phyloP scores from a whole-genome alignment of 2,113 vertebrate species.

The Electrona antarctica region DNA sequence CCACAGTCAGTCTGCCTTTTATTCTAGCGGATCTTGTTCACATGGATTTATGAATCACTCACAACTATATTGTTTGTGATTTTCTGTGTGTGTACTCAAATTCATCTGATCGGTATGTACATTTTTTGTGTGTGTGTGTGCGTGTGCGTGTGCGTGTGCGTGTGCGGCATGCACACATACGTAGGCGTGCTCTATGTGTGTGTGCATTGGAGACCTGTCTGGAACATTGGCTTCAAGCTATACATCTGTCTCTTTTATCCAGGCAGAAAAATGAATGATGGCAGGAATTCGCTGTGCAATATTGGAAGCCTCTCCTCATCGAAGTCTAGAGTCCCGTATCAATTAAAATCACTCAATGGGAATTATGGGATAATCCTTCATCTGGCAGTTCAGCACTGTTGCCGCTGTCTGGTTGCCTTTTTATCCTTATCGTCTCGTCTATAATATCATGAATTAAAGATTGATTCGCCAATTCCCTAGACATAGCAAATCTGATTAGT shows the following conservation, averaged over 20 bases:
- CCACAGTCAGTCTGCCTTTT: slow-evolving; percentile 18
- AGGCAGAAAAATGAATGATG: slow-evolving; percentile 25
- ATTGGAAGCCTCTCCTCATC: slow-evolving; percentile 12
- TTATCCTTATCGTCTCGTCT: slow-evolving; percentile 4
- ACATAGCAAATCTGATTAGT: slow-evolving; percentile 20
- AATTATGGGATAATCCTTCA: slow-evolving; percentile 45
- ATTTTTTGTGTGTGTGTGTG: not conserved
- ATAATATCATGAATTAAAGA: not conserved
- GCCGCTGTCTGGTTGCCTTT: slow-evolving; percentile 19
- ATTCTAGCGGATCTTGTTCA: slow-evolving; percentile 16
- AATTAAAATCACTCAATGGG: slow-evolving; percentile 41
- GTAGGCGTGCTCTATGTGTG: not conserved
- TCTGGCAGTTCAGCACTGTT: slow-evolving; percentile 7
- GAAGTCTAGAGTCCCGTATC: slow-evolving; percentile 29
- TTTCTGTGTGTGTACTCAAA: not conserved
- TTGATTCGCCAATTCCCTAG: not conserved
- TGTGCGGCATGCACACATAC: no score
- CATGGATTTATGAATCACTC: not conserved
- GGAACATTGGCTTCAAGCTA: slow-evolving; percentile 3
- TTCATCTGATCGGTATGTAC: not conserved
- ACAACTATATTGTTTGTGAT: slow-evolving; percentile 1
- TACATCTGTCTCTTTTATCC: slow-evolving; percentile 10
- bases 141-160: not conserved
- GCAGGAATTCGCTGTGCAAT: slow-evolving; percentile 12
- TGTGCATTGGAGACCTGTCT: slow-evolving; percentile 6